These are phyloP conservation scores for Saccostrea cuccullata DNA, from an alignment of 1,140 invertebrate genomes.

Conservation along the genomic window DNA sequence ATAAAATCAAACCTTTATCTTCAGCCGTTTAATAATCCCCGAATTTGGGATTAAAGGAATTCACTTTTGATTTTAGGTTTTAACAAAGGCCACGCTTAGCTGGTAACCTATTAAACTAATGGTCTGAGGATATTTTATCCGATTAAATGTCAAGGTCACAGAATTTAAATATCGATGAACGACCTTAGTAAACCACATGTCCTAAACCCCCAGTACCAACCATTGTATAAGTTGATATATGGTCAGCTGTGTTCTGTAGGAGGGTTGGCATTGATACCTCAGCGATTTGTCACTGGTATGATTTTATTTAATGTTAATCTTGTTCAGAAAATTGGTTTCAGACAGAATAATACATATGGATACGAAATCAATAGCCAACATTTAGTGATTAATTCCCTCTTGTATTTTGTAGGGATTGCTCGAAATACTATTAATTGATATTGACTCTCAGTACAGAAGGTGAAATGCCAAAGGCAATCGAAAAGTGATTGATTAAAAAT, in stretches of 20 bases:
- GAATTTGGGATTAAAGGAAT: neutral
- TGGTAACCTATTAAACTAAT: neutral
- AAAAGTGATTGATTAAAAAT: too few species aligned
- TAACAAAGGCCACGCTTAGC: neutral
- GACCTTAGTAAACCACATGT: neutral
- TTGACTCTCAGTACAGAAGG: too few species aligned
- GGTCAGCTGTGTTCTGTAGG: neutral
- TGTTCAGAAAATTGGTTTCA: neutral
- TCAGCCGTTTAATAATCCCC: too few species aligned
- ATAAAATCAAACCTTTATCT: too few species aligned
- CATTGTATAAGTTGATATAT: neutral
- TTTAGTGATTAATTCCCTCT: neutral
- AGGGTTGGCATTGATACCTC: neutral
- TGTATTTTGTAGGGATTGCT: too few species aligned
- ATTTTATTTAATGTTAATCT: neutral
- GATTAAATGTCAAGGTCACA: neutral
- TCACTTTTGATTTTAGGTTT: neutral
- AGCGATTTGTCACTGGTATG: neutral
- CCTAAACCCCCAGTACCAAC: neutral
- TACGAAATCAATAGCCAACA: neutral
- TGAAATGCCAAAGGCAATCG: too few species aligned
- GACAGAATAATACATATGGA: neutral
- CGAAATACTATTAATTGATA: too few species aligned
- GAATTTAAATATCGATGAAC: neutral
- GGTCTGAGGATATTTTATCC: neutral